Percentiles rank a stretch among this genome's conserved stretches.
Conservation (phyloP, 2,113 vertebrate genomes). For the Pygoscelis antarcticus region DNA sequence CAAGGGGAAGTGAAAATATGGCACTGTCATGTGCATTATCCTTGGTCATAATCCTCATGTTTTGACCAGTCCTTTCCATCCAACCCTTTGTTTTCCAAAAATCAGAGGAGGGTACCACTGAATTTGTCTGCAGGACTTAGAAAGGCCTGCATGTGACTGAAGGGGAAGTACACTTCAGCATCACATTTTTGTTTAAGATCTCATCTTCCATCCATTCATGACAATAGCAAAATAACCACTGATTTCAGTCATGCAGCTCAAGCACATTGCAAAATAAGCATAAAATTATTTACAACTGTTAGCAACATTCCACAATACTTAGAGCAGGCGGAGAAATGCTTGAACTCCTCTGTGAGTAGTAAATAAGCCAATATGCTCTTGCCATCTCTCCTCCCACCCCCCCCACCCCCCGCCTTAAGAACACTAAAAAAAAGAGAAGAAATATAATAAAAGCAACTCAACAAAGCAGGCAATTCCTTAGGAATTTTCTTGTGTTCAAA, state of each 20-base stretch:
- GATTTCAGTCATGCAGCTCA: neutral
- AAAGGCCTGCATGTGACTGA: neutral
- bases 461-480: conserved; percentile 45
- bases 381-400: neutral
- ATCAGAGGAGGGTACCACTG: neutral
- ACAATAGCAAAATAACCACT: neutral
- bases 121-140: neutral
- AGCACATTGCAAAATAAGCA: conserved; percentile 17
- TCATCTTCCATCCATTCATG: neutral
- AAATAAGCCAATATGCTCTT: conserved; percentile 28
- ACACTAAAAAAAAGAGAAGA: neutral
- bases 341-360: conserved; percentile 22
- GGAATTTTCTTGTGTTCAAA: conserved; percentile 51
- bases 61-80: neutral
- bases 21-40: neutral
- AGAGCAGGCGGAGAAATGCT: conserved; percentile 16
- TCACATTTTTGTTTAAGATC: neutral
- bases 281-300: conserved; percentile 40
- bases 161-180: neutral
- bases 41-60: neutral
- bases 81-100: neutral
- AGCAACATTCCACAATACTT: conserved; percentile 29
- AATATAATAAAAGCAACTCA: conserved; percentile 9
- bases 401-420: neutral
- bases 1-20: neutral